Conservation (phyloP, 2,797 vertebrate genomes). For the Propithecus perrieri region DNA sequence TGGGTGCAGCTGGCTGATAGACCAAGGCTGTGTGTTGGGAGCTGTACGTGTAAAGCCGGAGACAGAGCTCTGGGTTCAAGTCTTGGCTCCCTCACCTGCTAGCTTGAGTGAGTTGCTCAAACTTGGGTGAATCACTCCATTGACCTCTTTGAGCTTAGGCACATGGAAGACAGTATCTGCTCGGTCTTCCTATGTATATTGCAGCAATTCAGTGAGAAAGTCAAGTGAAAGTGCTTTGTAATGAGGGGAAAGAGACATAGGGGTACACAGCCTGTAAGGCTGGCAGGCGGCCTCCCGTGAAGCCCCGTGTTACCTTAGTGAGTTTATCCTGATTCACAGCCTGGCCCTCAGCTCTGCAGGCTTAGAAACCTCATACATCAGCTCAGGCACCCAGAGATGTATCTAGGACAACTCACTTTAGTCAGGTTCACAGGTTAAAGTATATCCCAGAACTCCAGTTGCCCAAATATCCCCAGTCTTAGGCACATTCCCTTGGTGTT, state of each 20-base stretch:
- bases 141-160: not conserved
- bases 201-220: not conserved
- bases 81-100: not conserved
- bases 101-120: not conserved
- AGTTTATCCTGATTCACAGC: not conserved
- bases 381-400: not conserved
- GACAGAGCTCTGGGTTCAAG: slow-evolving; percentile 12
- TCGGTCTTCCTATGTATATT: not conserved
- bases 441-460: not conserved
- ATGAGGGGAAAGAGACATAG: not conserved
- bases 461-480: not conserved
- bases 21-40: not conserved
- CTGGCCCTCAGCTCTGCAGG: not conserved
- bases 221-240: not conserved
- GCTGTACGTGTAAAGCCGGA: not conserved
- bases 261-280: not conserved
- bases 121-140: not conserved
- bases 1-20: not conserved
- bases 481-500: not conserved
- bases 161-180: not conserved
- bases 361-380: not conserved
- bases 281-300: not conserved
- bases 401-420: not conserved
- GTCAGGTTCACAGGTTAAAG: not conserved
- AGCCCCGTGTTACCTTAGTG: not conserved